A percentile compares a stretch with the other conserved stretches of the same genome.
Evolutionary conservation across 2,797 vertebrate genomes (phyloP).

Genomic region (Apodemus agrarius): DNA sequence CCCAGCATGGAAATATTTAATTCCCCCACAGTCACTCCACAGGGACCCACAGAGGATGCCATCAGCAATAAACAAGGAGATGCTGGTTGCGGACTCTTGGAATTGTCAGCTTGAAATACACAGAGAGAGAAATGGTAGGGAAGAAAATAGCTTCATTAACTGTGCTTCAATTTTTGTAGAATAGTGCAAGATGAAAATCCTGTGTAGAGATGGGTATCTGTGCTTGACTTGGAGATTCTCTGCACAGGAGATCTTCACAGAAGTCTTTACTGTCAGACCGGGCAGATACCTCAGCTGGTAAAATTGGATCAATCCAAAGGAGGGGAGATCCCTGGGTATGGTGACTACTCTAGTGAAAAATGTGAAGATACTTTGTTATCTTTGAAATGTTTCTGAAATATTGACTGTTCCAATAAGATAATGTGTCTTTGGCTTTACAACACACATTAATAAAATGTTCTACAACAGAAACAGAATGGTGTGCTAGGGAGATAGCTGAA

Average conservation of each 20-base stretch:
- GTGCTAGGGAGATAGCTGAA: neutral
- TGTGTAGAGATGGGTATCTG: neutral
- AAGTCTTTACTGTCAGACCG: neutral
- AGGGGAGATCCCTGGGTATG: neutral
- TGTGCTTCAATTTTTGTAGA: neutral
- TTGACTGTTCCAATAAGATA: neutral
- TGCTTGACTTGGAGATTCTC: neutral
- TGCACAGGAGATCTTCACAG: neutral
- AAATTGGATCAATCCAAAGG: neutral
- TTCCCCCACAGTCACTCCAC: slow-evolving; percentile 49
- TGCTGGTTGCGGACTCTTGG: slow-evolving; percentile 24
- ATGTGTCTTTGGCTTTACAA: neutral
- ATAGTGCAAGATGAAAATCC: neutral
- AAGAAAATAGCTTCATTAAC: neutral
- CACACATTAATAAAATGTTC: neutral
- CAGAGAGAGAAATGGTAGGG: neutral
- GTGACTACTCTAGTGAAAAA: neutral
- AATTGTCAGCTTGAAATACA: slow-evolving; percentile 24
- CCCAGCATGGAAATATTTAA: slow-evolving; percentile 72
- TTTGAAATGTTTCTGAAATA: neutral
- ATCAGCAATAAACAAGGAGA: slow-evolving; percentile 56
- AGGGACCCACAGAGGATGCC: slow-evolving; percentile 48
- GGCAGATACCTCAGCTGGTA: neutral
- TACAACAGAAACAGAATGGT: neutral
- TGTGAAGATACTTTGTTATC: neutral